Evolutionary conservation across 2,888 invertebrate genomes (phyloP).

Genomic region (Xestia sexstrigata): DNA sequence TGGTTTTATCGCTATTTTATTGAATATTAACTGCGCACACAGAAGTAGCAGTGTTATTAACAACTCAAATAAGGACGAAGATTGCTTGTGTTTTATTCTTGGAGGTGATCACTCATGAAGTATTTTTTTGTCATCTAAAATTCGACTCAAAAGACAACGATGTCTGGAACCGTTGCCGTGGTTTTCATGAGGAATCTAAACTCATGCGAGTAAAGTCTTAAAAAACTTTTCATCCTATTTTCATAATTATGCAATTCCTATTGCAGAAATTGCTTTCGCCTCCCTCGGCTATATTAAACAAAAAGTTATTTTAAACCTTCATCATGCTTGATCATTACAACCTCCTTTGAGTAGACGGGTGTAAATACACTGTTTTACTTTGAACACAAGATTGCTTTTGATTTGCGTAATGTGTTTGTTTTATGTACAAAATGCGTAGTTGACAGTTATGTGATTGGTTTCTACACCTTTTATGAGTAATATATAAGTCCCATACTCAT

Average conservation of each 20-base stretch:
- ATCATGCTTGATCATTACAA: not conserved
- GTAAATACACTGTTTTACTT: not conserved
- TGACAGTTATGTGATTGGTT: not conserved
- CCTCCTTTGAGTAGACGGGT: not conserved
- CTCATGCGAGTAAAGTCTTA: not conserved
- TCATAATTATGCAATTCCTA: not conserved
- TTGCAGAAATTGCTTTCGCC: not conserved
- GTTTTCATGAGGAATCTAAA: not conserved
- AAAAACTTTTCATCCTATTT: not conserved
- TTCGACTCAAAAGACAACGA: not conserved
- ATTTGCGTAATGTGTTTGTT: not conserved
- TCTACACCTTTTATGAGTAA: not conserved
- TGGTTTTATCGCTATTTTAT: constrained; percentile 31
- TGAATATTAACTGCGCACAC: constrained; percentile 5
- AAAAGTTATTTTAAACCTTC: not conserved
- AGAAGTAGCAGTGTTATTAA: not conserved
- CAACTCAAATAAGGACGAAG: not conserved
- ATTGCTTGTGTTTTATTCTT: not conserved
- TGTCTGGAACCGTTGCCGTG: not conserved
- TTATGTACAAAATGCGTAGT: not conserved
- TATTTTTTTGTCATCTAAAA: not conserved
- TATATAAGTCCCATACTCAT: not conserved
- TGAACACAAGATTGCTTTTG: no score
- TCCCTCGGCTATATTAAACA: not conserved
- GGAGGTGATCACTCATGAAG: not conserved